phyloP scores from a whole-genome alignment of 64 coral and sea anemone species.

The Anthopleura sola region DNA sequence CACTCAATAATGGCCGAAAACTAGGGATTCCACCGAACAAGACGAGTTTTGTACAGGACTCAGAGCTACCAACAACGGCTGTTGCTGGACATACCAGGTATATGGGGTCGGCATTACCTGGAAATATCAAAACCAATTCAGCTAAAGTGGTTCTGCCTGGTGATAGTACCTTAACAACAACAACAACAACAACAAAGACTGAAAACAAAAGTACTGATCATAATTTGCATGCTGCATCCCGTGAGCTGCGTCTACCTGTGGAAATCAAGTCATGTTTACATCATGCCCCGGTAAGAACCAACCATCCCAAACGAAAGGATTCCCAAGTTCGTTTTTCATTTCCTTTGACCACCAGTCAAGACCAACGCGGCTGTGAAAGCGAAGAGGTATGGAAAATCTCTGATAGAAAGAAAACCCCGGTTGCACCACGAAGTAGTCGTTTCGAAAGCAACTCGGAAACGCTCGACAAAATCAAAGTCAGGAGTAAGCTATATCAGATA shows the following conservation, averaged over 20 bases:
- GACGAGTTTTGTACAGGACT: no score
- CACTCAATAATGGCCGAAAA: no score
- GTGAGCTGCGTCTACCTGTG: no score
- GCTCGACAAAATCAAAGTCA: conserved; percentile 1
- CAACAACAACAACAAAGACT: no score
- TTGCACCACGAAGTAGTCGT: background rate
- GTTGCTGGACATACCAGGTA: background rate
- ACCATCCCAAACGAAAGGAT: background rate
- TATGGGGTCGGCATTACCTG: no score
- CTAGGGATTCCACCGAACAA: no score
- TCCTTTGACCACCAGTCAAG: background rate
- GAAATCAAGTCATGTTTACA: background rate
- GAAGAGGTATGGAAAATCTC: background rate
- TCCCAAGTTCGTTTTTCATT: background rate
- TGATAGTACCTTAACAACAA: no score
- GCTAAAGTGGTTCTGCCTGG: background rate
- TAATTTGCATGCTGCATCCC: background rate
- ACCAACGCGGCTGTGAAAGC: no score
- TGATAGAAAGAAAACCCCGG: background rate
- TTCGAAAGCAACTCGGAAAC: background rate
- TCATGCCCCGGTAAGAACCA: background rate
- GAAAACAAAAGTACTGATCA: background rate
- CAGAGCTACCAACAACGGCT: no score
- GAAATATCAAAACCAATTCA: background rate
- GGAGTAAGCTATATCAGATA: background rate